Conservation (phyloP, 2,113 vertebrate genomes). For the Ammodytes dubius region DNA sequence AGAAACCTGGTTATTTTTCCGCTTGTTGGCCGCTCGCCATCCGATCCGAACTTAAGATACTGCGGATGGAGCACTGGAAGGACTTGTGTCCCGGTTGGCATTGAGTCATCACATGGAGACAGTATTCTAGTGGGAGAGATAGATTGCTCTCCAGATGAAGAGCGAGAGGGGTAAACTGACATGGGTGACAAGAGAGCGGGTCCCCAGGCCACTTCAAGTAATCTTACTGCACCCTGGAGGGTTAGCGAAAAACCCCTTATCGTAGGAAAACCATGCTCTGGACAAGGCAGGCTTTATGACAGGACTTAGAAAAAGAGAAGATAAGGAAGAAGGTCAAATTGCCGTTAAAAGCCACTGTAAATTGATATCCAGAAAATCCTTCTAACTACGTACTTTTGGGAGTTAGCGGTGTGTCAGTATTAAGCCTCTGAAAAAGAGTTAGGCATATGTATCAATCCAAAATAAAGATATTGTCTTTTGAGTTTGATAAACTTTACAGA, state of each 20-base stretch:
- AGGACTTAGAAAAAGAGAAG: slow-evolving; percentile 5
- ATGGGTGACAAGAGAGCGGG: slow-evolving; percentile 42
- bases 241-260: slow-evolving; percentile 42
- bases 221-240: slow-evolving; percentile 68
- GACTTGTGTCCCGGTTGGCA: slow-evolving; percentile 88
- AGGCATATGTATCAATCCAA: no score
- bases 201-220: slow-evolving; percentile 66
- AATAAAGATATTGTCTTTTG: no score
- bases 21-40: slow-evolving; percentile 62
- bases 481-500: no score
- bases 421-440: no score
- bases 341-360: slow-evolving; percentile 28
- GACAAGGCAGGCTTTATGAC: background rate
- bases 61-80: slow-evolving; percentile 55
- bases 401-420: no score
- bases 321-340: slow-evolving; percentile 24
- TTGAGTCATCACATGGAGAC: slow-evolving; percentile 19
- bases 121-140: slow-evolving; percentile 42
- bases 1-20: slow-evolving; percentile 72
- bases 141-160: slow-evolving; percentile 9
- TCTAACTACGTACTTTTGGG: no score
- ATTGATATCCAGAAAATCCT: no score
- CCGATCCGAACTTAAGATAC: slow-evolving; percentile 82
- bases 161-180: slow-evolving; percentile 64
- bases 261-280: slow-evolving; percentile 37